These are phyloP conservation scores for Dioctria rufipes DNA, from an alignment of 2,888 invertebrate species.

Conservation along the genomic window DNA sequence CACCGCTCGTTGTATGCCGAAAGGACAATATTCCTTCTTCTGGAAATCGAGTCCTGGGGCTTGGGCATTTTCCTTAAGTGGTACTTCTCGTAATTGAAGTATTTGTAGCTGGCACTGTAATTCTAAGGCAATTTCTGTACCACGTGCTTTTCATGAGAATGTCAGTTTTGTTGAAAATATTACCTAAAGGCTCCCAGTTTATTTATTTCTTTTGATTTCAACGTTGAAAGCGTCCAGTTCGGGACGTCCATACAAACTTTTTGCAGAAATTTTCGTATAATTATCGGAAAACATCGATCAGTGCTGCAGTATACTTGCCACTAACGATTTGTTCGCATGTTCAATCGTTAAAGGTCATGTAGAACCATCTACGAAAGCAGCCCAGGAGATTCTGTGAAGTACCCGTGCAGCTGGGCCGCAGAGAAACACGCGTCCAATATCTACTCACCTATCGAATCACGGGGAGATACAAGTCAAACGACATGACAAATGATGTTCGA, in stretches of 20 bases:
- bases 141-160: conserved; percentile 56
- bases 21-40: conserved; percentile 13
- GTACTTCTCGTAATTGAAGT: conserved; percentile 57
- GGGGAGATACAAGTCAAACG: conserved; percentile 55
- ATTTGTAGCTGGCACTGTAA: conserved; percentile 27
- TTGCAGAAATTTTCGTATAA: conserved; percentile 18
- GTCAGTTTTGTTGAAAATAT: background rate
- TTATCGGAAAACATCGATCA: conserved; percentile 43
- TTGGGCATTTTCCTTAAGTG: conserved; percentile 50
- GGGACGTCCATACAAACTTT: background rate
- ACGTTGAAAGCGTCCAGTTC: background rate
- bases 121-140: conserved; percentile 51
- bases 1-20: conserved; percentile 25
- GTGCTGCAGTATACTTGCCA: conserved; percentile 28
- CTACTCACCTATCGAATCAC: conserved; percentile 52
- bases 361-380: conserved; percentile 21
- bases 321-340: conserved; percentile 42
- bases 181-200: too few relatives aligned
- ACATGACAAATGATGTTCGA: conserved; percentile 60
- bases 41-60: conserved; percentile 35
- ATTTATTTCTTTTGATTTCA: too few relatives aligned
- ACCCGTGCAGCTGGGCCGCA: background rate
- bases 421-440: conserved; percentile 32
- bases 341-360: conserved; percentile 48
- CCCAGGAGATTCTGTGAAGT: conserved; percentile 18